A percentile compares a stretch with the other conserved stretches of the same genome.
Evolutionary conservation across 2,113 vertebrate species (phyloP).

Genomic region (Neolamprologus ventralis): DNA sequence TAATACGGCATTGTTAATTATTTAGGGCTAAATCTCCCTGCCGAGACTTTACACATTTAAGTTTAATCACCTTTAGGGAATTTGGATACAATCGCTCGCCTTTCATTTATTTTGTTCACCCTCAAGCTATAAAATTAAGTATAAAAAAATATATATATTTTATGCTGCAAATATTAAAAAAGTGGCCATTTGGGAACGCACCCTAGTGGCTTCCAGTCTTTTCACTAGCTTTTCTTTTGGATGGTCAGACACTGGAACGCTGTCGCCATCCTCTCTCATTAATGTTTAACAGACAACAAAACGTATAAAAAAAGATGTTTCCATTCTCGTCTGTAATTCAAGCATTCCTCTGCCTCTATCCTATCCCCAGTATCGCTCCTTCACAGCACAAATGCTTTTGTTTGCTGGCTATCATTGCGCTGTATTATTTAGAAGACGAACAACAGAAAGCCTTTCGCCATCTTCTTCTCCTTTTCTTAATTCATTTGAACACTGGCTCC

Average conservation of each 20-base stretch:
- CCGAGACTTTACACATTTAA: conserved; percentile 42
- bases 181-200: not conserved
- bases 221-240: not conserved
- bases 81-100: conserved; percentile 26
- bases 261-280: not conserved
- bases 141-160: not conserved
- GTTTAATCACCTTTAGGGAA: conserved; percentile 43
- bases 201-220: not conserved
- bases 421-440: conserved; percentile 55
- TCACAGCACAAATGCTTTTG: conserved; percentile 35
- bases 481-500: conserved; percentile 14
- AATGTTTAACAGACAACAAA: conserved; percentile 19
- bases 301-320: not conserved
- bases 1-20: conserved; percentile 56
- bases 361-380: not conserved
- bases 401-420: conserved; percentile 37
- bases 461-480: conserved; percentile 17
- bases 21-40: conserved; percentile 38
- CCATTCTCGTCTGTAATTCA: conserved; percentile 39
- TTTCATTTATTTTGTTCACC: conserved; percentile 27
- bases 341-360: conserved; percentile 4
- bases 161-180: not conserved
- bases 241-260: not conserved
- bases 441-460: conserved; percentile 26
- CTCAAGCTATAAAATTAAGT: conserved; percentile 18